A percentile compares a stretch with the other conserved stretches of the same genome.
Conservation (phyloP, 2,797 vertebrate species). For the Gymnoscopelus microlampas region DNA sequence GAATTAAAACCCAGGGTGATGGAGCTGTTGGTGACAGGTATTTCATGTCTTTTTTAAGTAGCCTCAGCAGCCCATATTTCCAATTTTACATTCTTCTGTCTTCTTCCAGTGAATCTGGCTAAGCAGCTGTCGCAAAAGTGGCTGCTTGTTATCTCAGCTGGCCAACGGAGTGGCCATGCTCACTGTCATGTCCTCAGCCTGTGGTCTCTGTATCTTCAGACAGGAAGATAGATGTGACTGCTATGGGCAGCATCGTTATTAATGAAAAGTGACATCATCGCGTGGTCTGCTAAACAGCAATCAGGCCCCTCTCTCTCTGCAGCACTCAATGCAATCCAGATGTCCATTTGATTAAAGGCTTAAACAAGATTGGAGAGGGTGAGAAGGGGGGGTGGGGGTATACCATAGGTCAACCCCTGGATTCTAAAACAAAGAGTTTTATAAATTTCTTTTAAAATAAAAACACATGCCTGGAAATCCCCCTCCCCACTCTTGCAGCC, state of each 20-base stretch:
- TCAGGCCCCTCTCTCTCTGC: slow-evolving; percentile 72
- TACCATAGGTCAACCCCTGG: slow-evolving; percentile 66
- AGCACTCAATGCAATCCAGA: slow-evolving; percentile 80
- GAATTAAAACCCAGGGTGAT: no score
- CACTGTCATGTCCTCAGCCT: slow-evolving; percentile 47
- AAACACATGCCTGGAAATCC: slow-evolving; percentile 75
- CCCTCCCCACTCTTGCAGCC: slow-evolving; percentile 16
- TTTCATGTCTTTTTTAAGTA: neutral
- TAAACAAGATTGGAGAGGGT: slow-evolving; percentile 74
- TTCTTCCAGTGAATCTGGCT: neutral
- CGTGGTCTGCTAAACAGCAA: slow-evolving; percentile 80
- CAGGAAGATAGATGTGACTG: slow-evolving; percentile 72
- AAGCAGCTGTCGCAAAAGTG: neutral
- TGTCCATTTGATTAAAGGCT: slow-evolving; percentile 84
- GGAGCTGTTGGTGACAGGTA: neutral
- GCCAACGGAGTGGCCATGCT: slow-evolving; percentile 31
- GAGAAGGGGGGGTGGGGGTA: slow-evolving; percentile 46
- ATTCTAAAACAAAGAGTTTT: slow-evolving; percentile 75
- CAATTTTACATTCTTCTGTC: slow-evolving; percentile 11
- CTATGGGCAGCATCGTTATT: slow-evolving; percentile 78
- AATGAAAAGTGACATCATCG: slow-evolving; percentile 83
- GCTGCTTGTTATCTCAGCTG: slow-evolving; percentile 54
- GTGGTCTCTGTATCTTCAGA: slow-evolving; percentile 53
- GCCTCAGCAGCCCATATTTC: neutral
- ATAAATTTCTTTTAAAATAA: slow-evolving; percentile 78